Percentiles rank a stretch among this genome's conserved stretches.
Evolutionary conservation across 2,113 vertebrate genomes (phyloP).

Genomic region (Malaclemys terrapin): DNA sequence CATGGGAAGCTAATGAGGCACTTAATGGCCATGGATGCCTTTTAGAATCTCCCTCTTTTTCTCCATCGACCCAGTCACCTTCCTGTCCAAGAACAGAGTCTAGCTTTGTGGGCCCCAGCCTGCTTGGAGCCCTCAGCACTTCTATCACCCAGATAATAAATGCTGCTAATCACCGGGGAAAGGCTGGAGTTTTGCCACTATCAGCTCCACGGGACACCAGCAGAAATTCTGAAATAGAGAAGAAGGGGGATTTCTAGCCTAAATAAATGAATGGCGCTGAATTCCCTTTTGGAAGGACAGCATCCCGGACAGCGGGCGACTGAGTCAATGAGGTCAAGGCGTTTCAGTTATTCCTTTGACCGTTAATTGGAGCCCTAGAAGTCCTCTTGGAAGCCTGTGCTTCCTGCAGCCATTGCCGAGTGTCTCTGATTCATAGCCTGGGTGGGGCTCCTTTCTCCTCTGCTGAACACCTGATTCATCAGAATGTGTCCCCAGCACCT

Average conservation of each 20-base stretch:
- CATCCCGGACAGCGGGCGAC: neutral
- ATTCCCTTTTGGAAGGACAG: neutral
- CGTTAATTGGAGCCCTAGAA: neutral
- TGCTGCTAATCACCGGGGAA: rapidly evolving
- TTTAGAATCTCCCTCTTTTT: neutral
- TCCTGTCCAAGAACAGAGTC: neutral
- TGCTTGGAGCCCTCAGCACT: neutral
- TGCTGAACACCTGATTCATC: neutral
- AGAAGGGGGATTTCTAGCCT: rapidly evolving
- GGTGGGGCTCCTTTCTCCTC: neutral
- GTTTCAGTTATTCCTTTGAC: neutral
- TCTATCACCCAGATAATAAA: rapidly evolving
- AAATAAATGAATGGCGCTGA: neutral
- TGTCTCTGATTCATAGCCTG: neutral
- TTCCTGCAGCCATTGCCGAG: rapidly evolving
- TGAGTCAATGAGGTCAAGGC: neutral
- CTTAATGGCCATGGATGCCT: neutral
- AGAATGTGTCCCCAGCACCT: neutral
- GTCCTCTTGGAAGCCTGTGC: rapidly evolving
- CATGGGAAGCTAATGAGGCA: neutral
- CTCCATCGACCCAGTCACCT: neutral
- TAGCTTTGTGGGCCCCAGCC: neutral
- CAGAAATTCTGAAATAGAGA: neutral
- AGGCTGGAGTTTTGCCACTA: rapidly evolving
- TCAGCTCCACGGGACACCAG: neutral